Evolutionary conservation across 1,140 invertebrate species (phyloP).

Genomic region (Papilio dardanus): DNA sequence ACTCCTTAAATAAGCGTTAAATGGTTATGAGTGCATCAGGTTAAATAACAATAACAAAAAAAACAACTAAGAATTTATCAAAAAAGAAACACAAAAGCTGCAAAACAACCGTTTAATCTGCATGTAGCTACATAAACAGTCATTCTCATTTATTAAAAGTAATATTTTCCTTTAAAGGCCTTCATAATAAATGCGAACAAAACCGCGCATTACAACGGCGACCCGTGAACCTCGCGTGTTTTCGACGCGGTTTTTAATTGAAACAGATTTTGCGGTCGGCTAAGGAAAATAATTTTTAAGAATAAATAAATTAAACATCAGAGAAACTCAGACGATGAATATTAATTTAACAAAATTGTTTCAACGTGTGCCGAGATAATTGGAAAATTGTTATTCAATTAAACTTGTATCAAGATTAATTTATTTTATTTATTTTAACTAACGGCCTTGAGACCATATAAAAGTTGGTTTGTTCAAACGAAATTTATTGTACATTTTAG

Average conservation of each 20-base stretch:
- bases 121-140: background rate
- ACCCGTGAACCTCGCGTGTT: constrained; percentile 43
- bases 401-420: background rate
- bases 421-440: background rate
- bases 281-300: constrained; percentile 46
- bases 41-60: no score
- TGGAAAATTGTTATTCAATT: constrained; percentile 12
- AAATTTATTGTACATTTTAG: background rate
- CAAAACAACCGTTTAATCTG: background rate
- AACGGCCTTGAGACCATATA: background rate
- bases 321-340: constrained; percentile 40
- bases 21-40: no score
- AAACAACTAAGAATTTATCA: background rate
- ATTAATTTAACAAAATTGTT: constrained; percentile 37
- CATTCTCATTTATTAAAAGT: constrained; percentile 18
- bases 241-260: constrained; percentile 48
- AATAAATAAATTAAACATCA: constrained; percentile 42
- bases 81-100: background rate
- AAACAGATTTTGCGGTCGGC: constrained; percentile 48
- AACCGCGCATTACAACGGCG: constrained; percentile 37
- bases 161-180: constrained; percentile 13
- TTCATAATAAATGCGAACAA: constrained; percentile 16
- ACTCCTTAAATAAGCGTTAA: no score
- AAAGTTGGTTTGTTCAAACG: background rate
- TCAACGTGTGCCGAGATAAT: constrained; percentile 18